These are phyloP conservation scores for Cecropterus lyciades DNA, from an alignment of 1,140 invertebrate genomes.

Conservation along the genomic window DNA sequence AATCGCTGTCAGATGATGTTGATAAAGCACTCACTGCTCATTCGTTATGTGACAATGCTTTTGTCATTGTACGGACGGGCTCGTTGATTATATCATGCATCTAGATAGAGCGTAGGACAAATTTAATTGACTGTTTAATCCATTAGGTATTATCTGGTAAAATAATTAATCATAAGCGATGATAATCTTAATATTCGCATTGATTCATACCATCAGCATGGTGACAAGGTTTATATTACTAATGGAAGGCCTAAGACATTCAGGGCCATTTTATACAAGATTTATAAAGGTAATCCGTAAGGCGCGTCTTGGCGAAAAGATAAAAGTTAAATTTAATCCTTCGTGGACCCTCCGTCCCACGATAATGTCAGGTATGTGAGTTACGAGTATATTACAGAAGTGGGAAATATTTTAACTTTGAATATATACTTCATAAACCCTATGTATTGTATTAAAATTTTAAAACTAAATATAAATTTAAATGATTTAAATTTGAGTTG, in stretches of 20 bases:
- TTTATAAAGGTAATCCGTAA: too few species aligned
- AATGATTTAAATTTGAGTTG: too few species aligned
- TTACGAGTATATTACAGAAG: too few species aligned
- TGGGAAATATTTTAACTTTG: too few species aligned
- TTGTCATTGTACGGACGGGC: neutral
- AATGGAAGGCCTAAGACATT: neutral
- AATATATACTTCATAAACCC: too few species aligned
- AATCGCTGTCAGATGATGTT: constrained; percentile 43
- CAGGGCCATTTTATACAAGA: too few species aligned
- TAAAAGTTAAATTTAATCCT: too few species aligned
- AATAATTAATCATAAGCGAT: neutral
- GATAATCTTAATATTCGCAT: neutral
- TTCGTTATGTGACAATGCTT: neutral
- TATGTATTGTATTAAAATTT: too few species aligned
- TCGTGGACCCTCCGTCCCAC: too few species aligned
- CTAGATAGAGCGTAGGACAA: neutral
- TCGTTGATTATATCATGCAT: constrained; percentile 4
- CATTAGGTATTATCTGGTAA: neutral
- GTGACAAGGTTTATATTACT: neutral
- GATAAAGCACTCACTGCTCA: constrained; percentile 24
- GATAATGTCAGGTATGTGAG: too few species aligned
- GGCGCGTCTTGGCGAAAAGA: too few species aligned
- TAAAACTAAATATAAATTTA: too few species aligned
- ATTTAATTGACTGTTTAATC: neutral
- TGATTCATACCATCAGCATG: neutral